Conservation (phyloP, 2,888 invertebrate species). For the Tillus elongatus region DNA sequence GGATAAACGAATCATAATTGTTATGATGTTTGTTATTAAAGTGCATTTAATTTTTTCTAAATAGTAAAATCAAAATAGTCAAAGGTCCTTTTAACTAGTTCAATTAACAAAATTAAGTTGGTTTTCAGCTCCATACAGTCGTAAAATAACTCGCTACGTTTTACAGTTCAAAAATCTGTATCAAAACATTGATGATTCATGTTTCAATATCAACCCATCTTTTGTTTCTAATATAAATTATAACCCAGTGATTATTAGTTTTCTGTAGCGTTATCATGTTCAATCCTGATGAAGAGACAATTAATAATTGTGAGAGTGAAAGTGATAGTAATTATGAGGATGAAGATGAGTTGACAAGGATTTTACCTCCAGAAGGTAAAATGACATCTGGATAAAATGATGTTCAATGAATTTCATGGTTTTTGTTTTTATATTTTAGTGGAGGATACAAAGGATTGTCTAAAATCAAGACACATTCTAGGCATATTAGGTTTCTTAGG, state of each 20-base stretch:
- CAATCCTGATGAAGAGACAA: slow-evolving; percentile 4
- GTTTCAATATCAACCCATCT: no score
- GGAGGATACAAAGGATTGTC: slow-evolving; percentile 56
- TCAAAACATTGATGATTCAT: no score
- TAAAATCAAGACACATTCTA: slow-evolving; percentile 67
- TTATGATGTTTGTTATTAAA: no score
- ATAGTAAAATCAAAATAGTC: no score
- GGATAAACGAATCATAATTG: no score
- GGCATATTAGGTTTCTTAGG: slow-evolving; percentile 81
- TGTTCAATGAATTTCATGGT: slow-evolving; percentile 7
- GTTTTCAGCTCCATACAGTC: no score
- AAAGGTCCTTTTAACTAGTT: no score
- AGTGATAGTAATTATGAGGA: slow-evolving; percentile 33
- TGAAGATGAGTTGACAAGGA: slow-evolving; percentile 39
- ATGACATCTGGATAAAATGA: not conserved
- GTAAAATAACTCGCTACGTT: no score
- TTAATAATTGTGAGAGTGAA: slow-evolving; percentile 16
- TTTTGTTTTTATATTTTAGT: slow-evolving; percentile 30
- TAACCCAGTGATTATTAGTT: not conserved
- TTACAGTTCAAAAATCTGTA: no score
- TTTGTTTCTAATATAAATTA: not conserved
- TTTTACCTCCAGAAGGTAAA: slow-evolving; percentile 40
- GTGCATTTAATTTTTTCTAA: no score
- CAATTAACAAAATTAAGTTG: no score
- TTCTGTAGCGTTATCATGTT: not conserved